Base-by-base conservation (phyloP, 2,888 invertebrate species). In the Oegoconia quadripuncta region DNA sequence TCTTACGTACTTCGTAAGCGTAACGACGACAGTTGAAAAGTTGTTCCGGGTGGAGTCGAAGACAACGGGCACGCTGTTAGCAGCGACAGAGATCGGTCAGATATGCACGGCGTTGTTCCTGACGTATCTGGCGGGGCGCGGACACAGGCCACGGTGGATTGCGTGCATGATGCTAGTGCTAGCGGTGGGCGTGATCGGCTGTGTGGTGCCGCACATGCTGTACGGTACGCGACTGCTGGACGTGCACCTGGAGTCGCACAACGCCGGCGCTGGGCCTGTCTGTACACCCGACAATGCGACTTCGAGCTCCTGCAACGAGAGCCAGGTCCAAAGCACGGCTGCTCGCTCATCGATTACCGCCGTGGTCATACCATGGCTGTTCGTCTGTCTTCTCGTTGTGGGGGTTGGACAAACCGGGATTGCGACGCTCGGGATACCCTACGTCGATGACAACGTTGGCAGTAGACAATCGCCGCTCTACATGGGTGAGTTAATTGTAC, bases 381-480 rank as follows among this genome's bases (percentile, higher is more conserved):
- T 97, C 80, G 89, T 94, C 55, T 95, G 96, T 60, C 86, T 97
- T 54, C 88, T 97, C 36, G 94, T 96, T 42, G 95, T 97, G 25
- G 97, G 97, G 34, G 93, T 97, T 79, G 97, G 97, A 0, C 96
- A 96, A 82, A 97, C 97, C 1, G 96, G 97, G 9, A 96, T 97
- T 39, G 95, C 95, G 55, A 97, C 97, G 13, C 89, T 97, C 27
- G 97, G 97, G 12, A 97, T 97, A 59, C 97, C 97, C 3, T 97
- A 96, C 74, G 95, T 97, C 50, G 97, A 97, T 59, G 97, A 97
- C 76, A 97, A 97, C 75, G 96, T 97, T 42, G 95, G 95, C 59
- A 95, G 95, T 80, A 91, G 94, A 61, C 96, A 97, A 76, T 96
- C 96, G 41, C 96, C 97, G 16, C 90, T 97, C 53, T 97, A 97